Conservation (phyloP, 1,140 invertebrate genomes). For the Spodoptera litura region DNA sequence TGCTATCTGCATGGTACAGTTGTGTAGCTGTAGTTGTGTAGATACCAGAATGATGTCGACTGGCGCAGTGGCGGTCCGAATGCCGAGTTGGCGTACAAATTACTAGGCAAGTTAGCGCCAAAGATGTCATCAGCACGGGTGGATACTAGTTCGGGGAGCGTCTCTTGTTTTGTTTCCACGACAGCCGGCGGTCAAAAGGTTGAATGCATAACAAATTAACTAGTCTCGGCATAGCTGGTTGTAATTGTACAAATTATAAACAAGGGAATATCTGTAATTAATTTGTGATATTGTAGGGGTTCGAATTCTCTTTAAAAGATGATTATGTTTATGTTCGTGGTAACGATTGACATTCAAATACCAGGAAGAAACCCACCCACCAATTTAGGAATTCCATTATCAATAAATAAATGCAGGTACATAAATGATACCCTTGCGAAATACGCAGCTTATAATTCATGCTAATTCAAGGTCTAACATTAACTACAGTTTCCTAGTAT, state of each 20-base stretch:
- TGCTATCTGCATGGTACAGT: background rate
- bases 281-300: no score
- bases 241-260: background rate
- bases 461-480: no score
- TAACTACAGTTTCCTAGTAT: no score
- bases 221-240: background rate
- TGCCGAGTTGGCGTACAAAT: background rate
- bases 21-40: background rate
- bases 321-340: no score
- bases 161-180: background rate
- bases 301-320: no score
- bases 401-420: no score
- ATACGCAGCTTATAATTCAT: no score
- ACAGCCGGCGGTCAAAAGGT: background rate
- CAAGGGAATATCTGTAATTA: no score
- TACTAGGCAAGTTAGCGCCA: conserved; percentile 7
- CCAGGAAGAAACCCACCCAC: no score
- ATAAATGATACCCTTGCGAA: no score
- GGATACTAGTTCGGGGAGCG: background rate
- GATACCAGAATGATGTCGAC: background rate
- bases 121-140: conserved; percentile 10
- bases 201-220: background rate
- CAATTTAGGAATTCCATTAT: no score
- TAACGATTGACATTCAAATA: no score
- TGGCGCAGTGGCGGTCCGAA: background rate